Base-by-base conservation (phyloP, 2,888 invertebrate species). In the Bombyx huttoni region DNA sequence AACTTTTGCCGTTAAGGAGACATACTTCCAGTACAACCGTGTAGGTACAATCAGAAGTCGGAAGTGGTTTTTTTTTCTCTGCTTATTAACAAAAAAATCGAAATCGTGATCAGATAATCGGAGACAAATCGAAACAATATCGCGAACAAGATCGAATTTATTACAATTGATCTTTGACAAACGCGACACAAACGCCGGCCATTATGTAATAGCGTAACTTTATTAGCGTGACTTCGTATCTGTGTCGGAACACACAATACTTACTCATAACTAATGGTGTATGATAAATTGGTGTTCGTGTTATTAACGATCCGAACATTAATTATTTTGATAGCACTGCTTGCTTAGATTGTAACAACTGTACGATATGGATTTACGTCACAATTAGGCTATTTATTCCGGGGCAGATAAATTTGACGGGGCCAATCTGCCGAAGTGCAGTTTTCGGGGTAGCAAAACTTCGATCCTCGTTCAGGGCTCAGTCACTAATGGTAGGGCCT, bases 291-390 rank as follows among this genome's bases (percentile, higher is more conserved):
- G 62, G 62, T 67, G 62, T 64, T 62, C 54, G 55, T 58, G 57
- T 64, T 68, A 72, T 70, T 67, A 72, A 68, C 66, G 66, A 62
- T 67, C 62, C 55, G 57, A 66, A 64, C 74, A 75, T 75, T 72
- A 75, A 71, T 73, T 68, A 73, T 67, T 69, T 73, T 40, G 40
- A 40, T 40, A 40, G 40, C 40, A 24, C 24, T 24, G 40, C 40
- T 40, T 40, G 40, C 40, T 40, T 40, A 40, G 40, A 40, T 10
- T 40, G 9, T 40, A 40, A 40, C 12, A 7, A 40, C 9, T 40
- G 35, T n/a, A 24, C 24, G 24, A 2, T 24, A 24, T 24, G 24
- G 24, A 24, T 24, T 24, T 24, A 24, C 24, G 24, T 24, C 24
- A 24, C 24, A 24, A 24, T 24, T 24, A 24, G 5, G 24, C 5